These are phyloP conservation scores for Liolophura sinensis DNA, from an alignment of 1,140 invertebrate species.

Conservation along the genomic window DNA sequence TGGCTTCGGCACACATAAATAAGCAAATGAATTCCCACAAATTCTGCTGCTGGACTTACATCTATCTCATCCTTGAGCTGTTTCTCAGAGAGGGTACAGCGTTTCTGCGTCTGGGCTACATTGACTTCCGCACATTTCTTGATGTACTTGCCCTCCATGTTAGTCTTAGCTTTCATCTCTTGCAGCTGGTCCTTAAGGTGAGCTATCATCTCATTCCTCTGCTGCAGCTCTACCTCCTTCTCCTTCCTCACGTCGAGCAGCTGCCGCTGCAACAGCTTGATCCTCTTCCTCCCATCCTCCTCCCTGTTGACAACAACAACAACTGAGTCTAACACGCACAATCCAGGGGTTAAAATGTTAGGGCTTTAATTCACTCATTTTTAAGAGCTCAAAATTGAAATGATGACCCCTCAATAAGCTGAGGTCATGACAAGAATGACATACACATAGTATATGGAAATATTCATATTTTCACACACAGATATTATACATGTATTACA, in stretches of 20 bases:
- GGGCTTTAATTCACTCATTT: no score
- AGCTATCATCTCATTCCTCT: slow-evolving; percentile 56
- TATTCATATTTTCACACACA: no score
- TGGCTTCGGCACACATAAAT: no score
- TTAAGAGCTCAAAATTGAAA: no score
- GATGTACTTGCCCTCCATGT: slow-evolving; percentile 58
- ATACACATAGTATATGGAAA: no score
- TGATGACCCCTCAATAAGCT: no score
- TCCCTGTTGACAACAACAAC: slow-evolving; percentile 32
- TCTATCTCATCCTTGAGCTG: slow-evolving; percentile 50
- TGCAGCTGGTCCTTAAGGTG: slow-evolving; percentile 54
- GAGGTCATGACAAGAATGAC: no score
- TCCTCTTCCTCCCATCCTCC: slow-evolving; percentile 49
- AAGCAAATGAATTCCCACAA: neutral
- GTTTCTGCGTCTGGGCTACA: slow-evolving; percentile 54
- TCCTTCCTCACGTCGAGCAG: slow-evolving; percentile 52
- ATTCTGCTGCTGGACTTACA: slow-evolving; percentile 21
- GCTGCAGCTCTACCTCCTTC: slow-evolving; percentile 53
- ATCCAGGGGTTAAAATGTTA: no score
- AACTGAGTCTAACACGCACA: no score
- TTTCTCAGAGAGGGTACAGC: slow-evolving; percentile 45
- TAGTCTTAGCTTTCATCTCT: slow-evolving; percentile 56
- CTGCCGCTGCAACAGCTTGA: slow-evolving; percentile 44
- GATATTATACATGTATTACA: no score
- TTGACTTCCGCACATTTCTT: slow-evolving; percentile 54